Conservation (phyloP, 2,888 invertebrate genomes). For the Merodon equestris region DNA sequence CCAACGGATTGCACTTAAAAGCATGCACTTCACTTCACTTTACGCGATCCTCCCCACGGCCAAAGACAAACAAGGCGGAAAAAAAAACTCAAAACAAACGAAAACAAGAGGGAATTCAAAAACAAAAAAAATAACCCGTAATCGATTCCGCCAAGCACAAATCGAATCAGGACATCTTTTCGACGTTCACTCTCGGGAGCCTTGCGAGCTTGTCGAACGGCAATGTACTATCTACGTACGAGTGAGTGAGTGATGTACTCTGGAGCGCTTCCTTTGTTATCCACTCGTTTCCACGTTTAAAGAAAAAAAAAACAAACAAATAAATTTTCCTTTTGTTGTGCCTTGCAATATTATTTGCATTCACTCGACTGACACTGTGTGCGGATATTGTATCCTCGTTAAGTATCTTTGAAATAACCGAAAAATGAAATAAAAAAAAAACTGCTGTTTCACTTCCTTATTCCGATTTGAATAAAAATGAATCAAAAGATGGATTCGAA, state of each 20-base stretch:
- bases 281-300: too few species aligned
- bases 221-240: too few species aligned
- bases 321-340: slow-evolving; percentile 23
- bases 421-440: slow-evolving; percentile 18
- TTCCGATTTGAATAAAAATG: slow-evolving; percentile 33
- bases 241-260: too few species aligned
- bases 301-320: too few species aligned
- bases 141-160: slow-evolving; percentile 46
- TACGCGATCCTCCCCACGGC: slow-evolving; percentile 10
- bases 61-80: too few species aligned
- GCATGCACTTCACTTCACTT: slow-evolving; percentile 58
- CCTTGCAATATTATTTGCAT: slow-evolving; percentile 48
- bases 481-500: background rate
- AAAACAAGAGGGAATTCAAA: background rate
- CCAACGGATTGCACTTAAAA: slow-evolving; percentile 56
- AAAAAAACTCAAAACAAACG: slow-evolving; percentile 6
- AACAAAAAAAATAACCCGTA: slow-evolving; percentile 37
- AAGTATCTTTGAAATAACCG: slow-evolving; percentile 14
- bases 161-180: slow-evolving; percentile 56
- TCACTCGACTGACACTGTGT: slow-evolving; percentile 38
- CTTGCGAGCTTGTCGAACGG: background rate
- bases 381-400: slow-evolving; percentile 19
- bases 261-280: too few species aligned
- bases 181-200: slow-evolving; percentile 15
- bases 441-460: slow-evolving; percentile 46